Evolutionary conservation across 2,888 invertebrate genomes (phyloP).

Genomic region (Mimumesa dahlbomi): DNA sequence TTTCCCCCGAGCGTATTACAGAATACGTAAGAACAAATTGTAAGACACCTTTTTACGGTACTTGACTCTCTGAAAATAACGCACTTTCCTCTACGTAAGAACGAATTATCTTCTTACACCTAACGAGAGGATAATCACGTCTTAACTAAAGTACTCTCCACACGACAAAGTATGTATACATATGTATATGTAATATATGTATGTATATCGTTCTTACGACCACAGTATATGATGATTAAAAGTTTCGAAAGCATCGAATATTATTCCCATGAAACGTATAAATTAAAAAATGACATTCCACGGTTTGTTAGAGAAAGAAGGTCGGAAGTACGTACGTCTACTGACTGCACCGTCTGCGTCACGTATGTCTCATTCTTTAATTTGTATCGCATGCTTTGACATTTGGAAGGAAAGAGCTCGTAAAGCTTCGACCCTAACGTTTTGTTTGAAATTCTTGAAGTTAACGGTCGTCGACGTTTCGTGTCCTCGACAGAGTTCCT

Average conservation of each 20-base stretch:
- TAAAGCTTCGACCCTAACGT: constrained; percentile 35
- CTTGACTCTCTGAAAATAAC: background rate
- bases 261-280: no score
- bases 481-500: constrained; percentile 18
- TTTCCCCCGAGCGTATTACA: constrained; percentile 40
- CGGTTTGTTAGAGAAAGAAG: no score
- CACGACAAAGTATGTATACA: no score
- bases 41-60: background rate
- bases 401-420: constrained; percentile 34
- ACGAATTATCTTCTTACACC: constrained; percentile 10
- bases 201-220: no score
- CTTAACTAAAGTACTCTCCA: no score
- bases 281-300: no score
- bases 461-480: constrained; percentile 39
- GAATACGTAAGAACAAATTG: background rate
- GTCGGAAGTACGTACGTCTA: constrained; percentile 24
- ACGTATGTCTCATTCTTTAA: constrained; percentile 14
- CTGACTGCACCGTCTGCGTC: constrained; percentile 2
- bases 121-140: no score
- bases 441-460: constrained; percentile 40
- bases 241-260: no score
- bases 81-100: background rate
- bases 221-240: no score
- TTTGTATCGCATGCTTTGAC: constrained; percentile 35
- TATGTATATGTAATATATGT: no score